Percentiles rank a stretch among this genome's conserved stretches.
phyloP scores from a whole-genome alignment of 2,888 invertebrate genomes.

The Pediacus dermestoides region DNA sequence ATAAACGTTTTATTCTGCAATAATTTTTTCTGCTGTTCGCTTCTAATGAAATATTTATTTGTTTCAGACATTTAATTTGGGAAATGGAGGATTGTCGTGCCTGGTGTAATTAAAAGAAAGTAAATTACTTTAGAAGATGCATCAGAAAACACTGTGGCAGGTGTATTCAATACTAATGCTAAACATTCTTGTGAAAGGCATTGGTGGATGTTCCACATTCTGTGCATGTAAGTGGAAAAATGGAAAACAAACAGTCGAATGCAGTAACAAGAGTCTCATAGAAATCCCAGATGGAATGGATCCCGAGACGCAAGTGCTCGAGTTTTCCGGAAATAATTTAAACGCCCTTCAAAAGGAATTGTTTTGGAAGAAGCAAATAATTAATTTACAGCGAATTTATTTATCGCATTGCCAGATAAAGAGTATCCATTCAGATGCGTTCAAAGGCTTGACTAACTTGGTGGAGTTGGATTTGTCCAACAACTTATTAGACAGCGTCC shows the following conservation, averaged over 20 bases:
- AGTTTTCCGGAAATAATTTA: conserved; percentile 79
- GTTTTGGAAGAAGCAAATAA: conserved; percentile 73
- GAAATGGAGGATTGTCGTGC: conserved; percentile 16
- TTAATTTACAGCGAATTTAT: conserved; percentile 84
- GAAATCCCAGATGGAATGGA: conserved; percentile 77
- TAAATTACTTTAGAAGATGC: conserved; percentile 4
- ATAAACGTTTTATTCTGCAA: no score
- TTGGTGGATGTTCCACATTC: conserved; percentile 64
- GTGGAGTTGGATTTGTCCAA: conserved; percentile 85
- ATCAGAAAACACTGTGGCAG: conserved; percentile 21
- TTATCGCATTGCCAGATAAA: conserved; percentile 74
- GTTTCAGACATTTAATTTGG: no score
- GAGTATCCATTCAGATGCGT: conserved; percentile 75
- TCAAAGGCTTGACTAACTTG: conserved; percentile 80
- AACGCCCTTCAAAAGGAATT: conserved; percentile 73
- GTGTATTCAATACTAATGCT: conserved; percentile 21
- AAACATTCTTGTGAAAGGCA: conserved; percentile 17
- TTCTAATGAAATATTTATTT: no score
- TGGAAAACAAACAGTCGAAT: conserved; percentile 88
- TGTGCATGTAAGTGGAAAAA: conserved; percentile 91
- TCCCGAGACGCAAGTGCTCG: conserved; percentile 82
- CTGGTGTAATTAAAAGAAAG: neutral
- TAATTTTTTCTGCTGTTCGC: no score
- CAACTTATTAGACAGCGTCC: conserved; percentile 74
- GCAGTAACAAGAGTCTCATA: conserved; percentile 71